phyloP scores from a whole-genome alignment of 1,140 invertebrate genomes.

The Capitella teleta region DNA sequence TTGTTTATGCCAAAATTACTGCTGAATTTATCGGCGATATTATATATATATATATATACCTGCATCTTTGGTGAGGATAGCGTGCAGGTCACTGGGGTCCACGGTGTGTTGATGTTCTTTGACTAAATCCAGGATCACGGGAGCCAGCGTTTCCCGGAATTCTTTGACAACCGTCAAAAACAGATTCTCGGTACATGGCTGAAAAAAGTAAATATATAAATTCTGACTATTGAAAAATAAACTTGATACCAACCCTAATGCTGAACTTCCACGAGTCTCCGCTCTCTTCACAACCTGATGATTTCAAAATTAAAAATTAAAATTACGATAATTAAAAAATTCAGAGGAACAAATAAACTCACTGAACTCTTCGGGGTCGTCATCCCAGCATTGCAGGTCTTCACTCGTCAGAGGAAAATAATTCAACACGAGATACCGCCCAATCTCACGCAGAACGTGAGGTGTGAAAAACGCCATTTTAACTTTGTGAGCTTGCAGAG shows the following conservation, averaged over 20 bases:
- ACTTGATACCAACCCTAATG: slow-evolving; percentile 53
- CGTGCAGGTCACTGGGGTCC: slow-evolving; percentile 57
- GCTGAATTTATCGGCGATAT: too few species aligned
- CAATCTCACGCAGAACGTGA: slow-evolving; percentile 62
- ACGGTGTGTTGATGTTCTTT: slow-evolving; percentile 48
- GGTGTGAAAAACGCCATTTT: slow-evolving; percentile 62
- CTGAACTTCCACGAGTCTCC: slow-evolving; percentile 87
- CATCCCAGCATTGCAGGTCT: slow-evolving; percentile 79
- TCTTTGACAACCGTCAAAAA: slow-evolving; percentile 74
- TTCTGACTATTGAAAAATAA: slow-evolving; percentile 11
- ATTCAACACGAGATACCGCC: slow-evolving; percentile 67
- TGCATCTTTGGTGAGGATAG: slow-evolving; percentile 78
- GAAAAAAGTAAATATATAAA: slow-evolving; percentile 27
- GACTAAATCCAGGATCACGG: slow-evolving; percentile 62
- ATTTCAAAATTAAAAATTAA: slow-evolving; percentile 12
- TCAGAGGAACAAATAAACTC: slow-evolving; percentile 12
- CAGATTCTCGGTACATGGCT: slow-evolving; percentile 76
- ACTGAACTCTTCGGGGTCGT: slow-evolving; percentile 79
- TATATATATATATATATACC: too few species aligned
- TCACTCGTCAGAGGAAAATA: slow-evolving; percentile 75
- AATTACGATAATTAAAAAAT: background rate
- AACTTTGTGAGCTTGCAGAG: slow-evolving; percentile 54
- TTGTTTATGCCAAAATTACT: too few species aligned
- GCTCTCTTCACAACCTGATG: slow-evolving; percentile 63
- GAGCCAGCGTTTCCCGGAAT: slow-evolving; percentile 57